These are phyloP conservation scores for Oncorhynchus nerka DNA, from an alignment of 2,113 vertebrate species.

Conservation along the genomic window DNA sequence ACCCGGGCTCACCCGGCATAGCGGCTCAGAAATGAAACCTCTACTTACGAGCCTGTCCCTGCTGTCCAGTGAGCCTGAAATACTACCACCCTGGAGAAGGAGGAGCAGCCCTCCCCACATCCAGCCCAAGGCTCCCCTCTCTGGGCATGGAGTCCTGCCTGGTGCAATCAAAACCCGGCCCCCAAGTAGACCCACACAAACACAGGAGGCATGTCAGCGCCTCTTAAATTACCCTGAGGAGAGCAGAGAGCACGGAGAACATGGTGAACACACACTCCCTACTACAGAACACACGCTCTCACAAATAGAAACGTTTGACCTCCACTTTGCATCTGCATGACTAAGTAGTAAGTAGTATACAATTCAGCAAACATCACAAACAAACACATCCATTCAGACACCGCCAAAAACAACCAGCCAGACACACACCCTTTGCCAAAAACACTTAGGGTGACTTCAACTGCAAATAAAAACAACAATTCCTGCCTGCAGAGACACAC, in stretches of 20 bases:
- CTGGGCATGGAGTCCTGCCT: constrained; percentile 11
- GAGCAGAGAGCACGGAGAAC: neutral
- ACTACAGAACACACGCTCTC: neutral
- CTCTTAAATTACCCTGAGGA: constrained; percentile 48
- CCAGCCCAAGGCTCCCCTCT: constrained; percentile 22
- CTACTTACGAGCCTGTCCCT: constrained; percentile 59
- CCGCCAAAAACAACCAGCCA: constrained; percentile 20
- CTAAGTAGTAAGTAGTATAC: constrained; percentile 1
- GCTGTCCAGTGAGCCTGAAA: constrained; percentile 52
- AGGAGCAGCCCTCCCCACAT: constrained; percentile 29
- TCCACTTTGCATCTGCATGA: constrained; percentile 13
- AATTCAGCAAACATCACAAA: constrained; percentile 22
- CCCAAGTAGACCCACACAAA: constrained; percentile 28
- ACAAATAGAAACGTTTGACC: constrained; percentile 5
- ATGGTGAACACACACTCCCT: neutral
- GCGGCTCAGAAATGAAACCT: constrained; percentile 56
- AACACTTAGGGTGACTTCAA: constrained; percentile 16
- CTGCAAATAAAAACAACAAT: constrained; percentile 21
- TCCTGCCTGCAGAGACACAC: constrained; percentile 5
- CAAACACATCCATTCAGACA: constrained; percentile 25
- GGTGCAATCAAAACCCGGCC: constrained; percentile 15
- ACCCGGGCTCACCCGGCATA: constrained; percentile 37
- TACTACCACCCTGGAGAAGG: constrained; percentile 19
- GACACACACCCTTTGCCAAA: neutral
- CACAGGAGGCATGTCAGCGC: constrained; percentile 22